Conservation (phyloP, 2,113 vertebrate genomes). For the Pholis gunnellus region DNA sequence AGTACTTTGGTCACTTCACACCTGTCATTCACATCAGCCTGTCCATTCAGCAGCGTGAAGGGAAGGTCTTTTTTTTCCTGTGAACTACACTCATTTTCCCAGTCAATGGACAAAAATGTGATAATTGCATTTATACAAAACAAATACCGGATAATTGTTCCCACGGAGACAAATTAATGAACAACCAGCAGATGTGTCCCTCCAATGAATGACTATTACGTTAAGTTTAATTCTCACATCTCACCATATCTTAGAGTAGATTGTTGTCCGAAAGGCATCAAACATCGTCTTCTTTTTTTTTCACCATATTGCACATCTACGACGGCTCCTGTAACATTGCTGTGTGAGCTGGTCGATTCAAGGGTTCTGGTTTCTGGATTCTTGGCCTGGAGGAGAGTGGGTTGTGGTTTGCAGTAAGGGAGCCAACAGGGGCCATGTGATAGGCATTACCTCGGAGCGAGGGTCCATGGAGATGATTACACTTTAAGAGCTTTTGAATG, state of each 20-base stretch:
- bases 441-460: slow-evolving; percentile 81
- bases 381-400: slow-evolving; percentile 46
- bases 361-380: slow-evolving; percentile 37
- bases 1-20: slow-evolving; percentile 65
- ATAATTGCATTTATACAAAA: slow-evolving; percentile 52
- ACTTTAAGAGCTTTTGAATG: slow-evolving; percentile 87
- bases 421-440: slow-evolving; percentile 72
- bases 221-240: slow-evolving; percentile 4
- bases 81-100: slow-evolving; percentile 45
- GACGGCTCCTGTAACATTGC: not conserved
- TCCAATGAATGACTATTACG: slow-evolving; percentile 2
- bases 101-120: slow-evolving; percentile 41
- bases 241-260: not conserved
- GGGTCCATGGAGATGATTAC: slow-evolving; percentile 82
- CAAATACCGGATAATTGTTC: slow-evolving; percentile 30
- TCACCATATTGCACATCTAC: not conserved
- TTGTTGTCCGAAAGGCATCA: slow-evolving; percentile 5
- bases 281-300: slow-evolving; percentile 16
- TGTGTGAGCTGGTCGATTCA: slow-evolving; percentile 34
- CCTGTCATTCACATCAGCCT: slow-evolving; percentile 55
- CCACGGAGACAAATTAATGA: slow-evolving; percentile 32
- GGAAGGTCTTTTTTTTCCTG: slow-evolving; percentile 19
- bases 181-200: slow-evolving; percentile 5
- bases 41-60: slow-evolving; percentile 27
- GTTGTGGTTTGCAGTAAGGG: slow-evolving; percentile 39